These are phyloP conservation scores for Nematostella vectensis DNA, from an alignment of 92 coral and sea anemone species.

Conservation along the genomic window DNA sequence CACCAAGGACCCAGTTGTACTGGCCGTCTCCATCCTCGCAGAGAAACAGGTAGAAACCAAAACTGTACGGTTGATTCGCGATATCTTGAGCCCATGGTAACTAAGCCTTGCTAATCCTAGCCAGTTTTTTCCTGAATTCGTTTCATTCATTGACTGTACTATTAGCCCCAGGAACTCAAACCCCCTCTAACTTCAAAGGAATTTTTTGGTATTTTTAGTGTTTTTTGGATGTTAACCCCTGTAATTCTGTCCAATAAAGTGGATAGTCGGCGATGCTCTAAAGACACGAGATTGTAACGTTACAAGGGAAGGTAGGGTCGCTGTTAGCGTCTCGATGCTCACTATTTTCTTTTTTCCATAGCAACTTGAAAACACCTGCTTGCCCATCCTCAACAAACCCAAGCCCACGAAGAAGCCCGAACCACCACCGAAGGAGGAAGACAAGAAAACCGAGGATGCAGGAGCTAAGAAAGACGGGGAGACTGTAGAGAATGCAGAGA, in stretches of 20 bases:
- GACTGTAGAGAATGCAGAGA: constrained; percentile 1
- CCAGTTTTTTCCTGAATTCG: too few relatives aligned
- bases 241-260: too few relatives aligned
- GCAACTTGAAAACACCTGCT: constrained; percentile 81
- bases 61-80: too few relatives aligned
- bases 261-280: too few relatives aligned
- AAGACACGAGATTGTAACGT: too few relatives aligned
- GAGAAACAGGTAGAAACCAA: constrained; percentile 85
- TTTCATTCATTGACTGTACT: too few relatives aligned
- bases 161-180: too few relatives aligned
- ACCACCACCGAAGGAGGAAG: constrained; percentile 79
- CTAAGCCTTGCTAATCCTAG: not conserved
- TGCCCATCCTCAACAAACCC: constrained; percentile 75
- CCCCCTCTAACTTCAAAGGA: too few relatives aligned
- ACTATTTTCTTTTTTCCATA: constrained; percentile 9
- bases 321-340: too few relatives aligned
- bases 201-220: too few relatives aligned
- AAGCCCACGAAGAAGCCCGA: constrained; percentile 89
- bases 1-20: constrained; percentile 74
- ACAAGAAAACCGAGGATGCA: constrained; percentile 41
- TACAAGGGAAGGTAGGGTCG: too few relatives aligned
- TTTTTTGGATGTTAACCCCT: too few relatives aligned
- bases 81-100: not conserved
- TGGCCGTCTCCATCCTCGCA: constrained; percentile 50
- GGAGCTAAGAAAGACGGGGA: constrained; percentile 11